phyloP scores from a whole-genome alignment of 2,797 vertebrate species.

The Pachyuromys duprasi region DNA sequence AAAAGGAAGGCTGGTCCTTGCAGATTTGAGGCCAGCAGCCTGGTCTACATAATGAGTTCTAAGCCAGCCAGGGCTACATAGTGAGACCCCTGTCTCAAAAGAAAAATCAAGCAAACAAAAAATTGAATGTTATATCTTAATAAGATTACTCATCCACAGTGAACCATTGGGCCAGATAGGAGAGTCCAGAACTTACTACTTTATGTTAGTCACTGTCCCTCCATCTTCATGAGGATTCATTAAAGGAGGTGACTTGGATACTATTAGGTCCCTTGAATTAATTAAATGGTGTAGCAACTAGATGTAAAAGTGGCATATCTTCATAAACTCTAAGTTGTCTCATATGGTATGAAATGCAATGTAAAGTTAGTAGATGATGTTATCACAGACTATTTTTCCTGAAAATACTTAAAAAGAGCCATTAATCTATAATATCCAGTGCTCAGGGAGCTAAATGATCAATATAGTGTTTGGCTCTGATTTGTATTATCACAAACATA shows the following conservation, averaged over 20 bases:
- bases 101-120: background rate
- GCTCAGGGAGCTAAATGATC: background rate
- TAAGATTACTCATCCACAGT: background rate
- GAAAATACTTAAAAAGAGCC: background rate
- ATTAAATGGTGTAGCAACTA: background rate
- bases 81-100: background rate
- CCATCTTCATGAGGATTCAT: background rate
- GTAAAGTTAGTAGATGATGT: background rate
- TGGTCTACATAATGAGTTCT: background rate
- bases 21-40: background rate
- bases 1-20: background rate
- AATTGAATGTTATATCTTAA: background rate
- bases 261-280: background rate
- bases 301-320: background rate
- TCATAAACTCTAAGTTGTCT: background rate
- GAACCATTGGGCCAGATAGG: background rate
- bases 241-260: background rate
- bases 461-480: background rate
- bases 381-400: background rate
- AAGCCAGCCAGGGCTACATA: background rate
- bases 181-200: background rate
- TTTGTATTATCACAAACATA: background rate
- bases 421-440: background rate
- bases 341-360: background rate
- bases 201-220: background rate